Percentiles rank a stretch among this genome's conserved stretches.
Conservation (phyloP, 1,140 invertebrate genomes). For the Anthonomus grandis region DNA sequence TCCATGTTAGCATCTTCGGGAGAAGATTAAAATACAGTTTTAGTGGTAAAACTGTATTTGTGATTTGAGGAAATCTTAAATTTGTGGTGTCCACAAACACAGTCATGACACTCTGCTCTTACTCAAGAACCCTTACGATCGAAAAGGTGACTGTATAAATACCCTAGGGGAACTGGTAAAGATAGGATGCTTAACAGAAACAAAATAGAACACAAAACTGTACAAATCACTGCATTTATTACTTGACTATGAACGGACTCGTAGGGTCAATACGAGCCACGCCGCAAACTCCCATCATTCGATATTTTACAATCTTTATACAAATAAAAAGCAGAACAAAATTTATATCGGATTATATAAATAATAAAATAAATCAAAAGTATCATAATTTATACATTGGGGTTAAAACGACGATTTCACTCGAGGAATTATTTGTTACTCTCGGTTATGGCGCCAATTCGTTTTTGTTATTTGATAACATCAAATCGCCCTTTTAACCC, state of each 20-base stretch:
- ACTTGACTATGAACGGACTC: slow-evolving; percentile 13
- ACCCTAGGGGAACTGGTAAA: too few species aligned
- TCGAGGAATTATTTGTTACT: background rate
- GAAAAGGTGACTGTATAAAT: too few species aligned
- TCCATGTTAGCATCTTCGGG: too few species aligned
- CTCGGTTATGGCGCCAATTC: background rate
- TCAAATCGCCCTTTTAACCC: background rate
- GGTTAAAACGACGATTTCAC: slow-evolving; percentile 3
- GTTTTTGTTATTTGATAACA: slow-evolving; percentile 11
- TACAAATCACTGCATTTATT: slow-evolving; percentile 21
- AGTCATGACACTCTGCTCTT: too few species aligned
- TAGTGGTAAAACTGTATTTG: too few species aligned
- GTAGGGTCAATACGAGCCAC: background rate
- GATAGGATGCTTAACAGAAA: background rate
- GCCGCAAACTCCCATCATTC: background rate
- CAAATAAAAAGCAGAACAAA: slow-evolving; percentile 26
- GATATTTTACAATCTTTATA: slow-evolving; percentile 31
- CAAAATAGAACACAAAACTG: background rate
- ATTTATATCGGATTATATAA: slow-evolving; percentile 18
- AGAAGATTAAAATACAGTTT: too few species aligned
- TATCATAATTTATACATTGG: too few species aligned
- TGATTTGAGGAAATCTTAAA: too few species aligned
- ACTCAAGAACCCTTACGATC: too few species aligned
- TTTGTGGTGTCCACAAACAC: too few species aligned
- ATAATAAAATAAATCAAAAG: slow-evolving; percentile 27